Conservation (phyloP, 2,113 vertebrate genomes). For the Lepisosteus oculatus region DNA sequence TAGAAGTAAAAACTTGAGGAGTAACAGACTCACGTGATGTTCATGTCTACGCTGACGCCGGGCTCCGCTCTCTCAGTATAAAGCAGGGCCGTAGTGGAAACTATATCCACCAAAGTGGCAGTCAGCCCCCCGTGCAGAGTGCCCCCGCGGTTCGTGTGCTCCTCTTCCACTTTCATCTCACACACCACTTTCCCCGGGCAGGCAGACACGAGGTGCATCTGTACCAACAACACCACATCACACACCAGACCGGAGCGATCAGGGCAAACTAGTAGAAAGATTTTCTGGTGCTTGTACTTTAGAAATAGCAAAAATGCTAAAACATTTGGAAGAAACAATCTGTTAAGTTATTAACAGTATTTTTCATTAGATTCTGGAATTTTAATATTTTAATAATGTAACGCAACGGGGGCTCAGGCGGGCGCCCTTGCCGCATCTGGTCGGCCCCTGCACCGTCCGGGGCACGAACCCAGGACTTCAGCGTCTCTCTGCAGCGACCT, state of each 20-base stretch:
- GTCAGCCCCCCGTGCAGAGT: slow-evolving; percentile 88
- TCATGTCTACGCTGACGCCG: slow-evolving; percentile 95
- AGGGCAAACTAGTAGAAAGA: too few species aligned
- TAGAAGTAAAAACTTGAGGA: neutral
- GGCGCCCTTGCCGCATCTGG: too few species aligned
- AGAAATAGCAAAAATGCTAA: too few species aligned
- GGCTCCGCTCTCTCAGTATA: slow-evolving; percentile 72
- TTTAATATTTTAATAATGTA: too few species aligned
- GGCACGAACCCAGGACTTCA: too few species aligned
- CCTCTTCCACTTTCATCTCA: slow-evolving; percentile 84
- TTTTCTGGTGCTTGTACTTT: too few species aligned
- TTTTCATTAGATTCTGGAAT: too few species aligned
- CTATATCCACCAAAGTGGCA: slow-evolving; percentile 81
- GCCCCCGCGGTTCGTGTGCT: slow-evolving; percentile 80
- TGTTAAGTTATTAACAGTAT: too few species aligned
- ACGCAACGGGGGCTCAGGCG: too few species aligned
- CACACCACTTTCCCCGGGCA: slow-evolving; percentile 83
- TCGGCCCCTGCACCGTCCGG: too few species aligned
- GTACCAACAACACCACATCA: neutral
- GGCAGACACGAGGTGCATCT: slow-evolving; percentile 80
- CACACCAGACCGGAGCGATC: neutral
- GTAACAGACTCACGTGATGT: slow-evolving; percentile 79
- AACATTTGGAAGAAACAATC: too few species aligned
- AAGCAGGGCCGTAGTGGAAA: slow-evolving; percentile 83
- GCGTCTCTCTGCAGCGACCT: too few species aligned